Percentiles rank a stretch among this genome's conserved stretches.
Conservation (phyloP, 2,888 invertebrate genomes). For the Harpalus rubripes region DNA sequence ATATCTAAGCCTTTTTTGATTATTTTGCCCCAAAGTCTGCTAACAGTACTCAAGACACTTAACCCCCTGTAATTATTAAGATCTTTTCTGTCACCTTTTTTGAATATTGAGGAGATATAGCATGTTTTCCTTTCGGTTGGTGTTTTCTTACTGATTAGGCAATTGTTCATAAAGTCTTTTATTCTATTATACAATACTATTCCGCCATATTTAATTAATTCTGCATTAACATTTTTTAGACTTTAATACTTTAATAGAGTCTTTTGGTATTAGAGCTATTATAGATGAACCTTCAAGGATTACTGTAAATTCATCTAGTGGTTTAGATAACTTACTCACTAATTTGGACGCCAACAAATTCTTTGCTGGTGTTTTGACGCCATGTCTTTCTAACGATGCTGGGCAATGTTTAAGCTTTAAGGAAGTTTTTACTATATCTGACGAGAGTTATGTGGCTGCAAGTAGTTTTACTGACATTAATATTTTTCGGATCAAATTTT, state of each 20-base stretch:
- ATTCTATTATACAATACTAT: neutral
- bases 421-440: neutral
- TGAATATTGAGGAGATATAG: neutral
- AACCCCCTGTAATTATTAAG: neutral
- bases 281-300: neutral
- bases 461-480: neutral
- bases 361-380: neutral
- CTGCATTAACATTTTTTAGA: slow-evolving; percentile 8
- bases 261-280: neutral
- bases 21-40: slow-evolving; percentile 9
- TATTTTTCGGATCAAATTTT: neutral
- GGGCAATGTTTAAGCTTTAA: neutral
- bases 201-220: neutral
- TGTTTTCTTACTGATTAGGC: neutral
- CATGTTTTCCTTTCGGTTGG: neutral
- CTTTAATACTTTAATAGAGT: neutral
- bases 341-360: neutral
- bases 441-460: neutral
- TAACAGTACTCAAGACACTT: neutral
- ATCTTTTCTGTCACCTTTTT: too few relatives aligned
- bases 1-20: slow-evolving; percentile 14
- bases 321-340: neutral
- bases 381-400: neutral
- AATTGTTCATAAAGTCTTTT: neutral
- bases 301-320: neutral